phyloP scores from a whole-genome alignment of 1,140 invertebrate genomes.

The Meteorus sp. region DNA sequence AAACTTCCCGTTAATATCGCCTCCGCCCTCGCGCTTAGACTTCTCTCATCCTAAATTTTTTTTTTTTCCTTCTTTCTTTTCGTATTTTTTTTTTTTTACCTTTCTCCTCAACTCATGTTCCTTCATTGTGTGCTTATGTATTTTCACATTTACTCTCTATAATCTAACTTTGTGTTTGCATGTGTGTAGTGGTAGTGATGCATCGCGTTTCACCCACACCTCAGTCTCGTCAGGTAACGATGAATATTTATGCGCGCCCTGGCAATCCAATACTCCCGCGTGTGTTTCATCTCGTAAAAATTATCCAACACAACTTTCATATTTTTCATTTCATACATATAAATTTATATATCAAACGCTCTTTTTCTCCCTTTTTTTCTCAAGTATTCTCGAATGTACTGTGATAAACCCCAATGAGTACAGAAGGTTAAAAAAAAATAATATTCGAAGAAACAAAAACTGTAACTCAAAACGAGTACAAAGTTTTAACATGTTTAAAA shows the following conservation, averaged over 20 bases:
- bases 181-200: too few relatives aligned
- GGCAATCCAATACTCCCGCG: constrained; percentile 35
- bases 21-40: constrained; percentile 35
- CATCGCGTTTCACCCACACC: constrained; percentile 38
- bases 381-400: too few relatives aligned
- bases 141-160: constrained; percentile 18
- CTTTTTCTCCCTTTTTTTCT: too few relatives aligned
- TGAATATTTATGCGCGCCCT: constrained; percentile 46
- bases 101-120: neutral
- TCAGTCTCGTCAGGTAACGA: constrained; percentile 25
- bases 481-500: too few relatives aligned
- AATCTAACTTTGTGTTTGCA: constrained; percentile 21
- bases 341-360: too few relatives aligned
- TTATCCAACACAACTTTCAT: neutral
- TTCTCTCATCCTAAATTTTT: too few relatives aligned
- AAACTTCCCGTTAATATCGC: constrained; percentile 58
- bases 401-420: too few relatives aligned
- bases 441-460: too few relatives aligned
- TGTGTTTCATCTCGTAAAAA: neutral
- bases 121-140: constrained; percentile 14
- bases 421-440: too few relatives aligned
- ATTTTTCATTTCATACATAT: too few relatives aligned
- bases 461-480: too few relatives aligned
- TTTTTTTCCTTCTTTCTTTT: constrained; percentile 27
- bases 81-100: constrained; percentile 10